phyloP scores from a whole-genome alignment of 1,140 invertebrate genomes.

The Lasioglossum baleicum region DNA sequence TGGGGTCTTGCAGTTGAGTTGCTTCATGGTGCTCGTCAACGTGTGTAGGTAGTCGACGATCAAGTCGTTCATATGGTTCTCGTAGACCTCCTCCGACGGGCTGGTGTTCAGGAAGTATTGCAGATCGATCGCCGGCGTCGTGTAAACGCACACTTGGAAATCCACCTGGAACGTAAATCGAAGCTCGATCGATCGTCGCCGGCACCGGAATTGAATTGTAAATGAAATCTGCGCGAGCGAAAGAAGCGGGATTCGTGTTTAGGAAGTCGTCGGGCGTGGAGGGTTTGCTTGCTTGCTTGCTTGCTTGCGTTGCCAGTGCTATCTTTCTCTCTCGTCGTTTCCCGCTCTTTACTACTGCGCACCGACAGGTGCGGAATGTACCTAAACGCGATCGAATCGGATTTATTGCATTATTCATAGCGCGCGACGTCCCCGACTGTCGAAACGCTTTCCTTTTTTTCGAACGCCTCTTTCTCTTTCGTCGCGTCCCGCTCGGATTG shows the following conservation, averaged over 20 bases:
- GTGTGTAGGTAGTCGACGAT: slow-evolving; percentile 74
- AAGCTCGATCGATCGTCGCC: slow-evolving; percentile 20
- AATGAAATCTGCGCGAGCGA: slow-evolving; percentile 58
- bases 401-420: slow-evolving; percentile 70
- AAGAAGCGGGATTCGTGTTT: slow-evolving; percentile 60
- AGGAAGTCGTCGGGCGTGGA: slow-evolving; percentile 60
- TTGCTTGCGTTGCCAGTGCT: too few relatives aligned
- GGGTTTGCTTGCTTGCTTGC: slow-evolving; percentile 34
- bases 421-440: slow-evolving; percentile 31
- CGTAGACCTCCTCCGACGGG: slow-evolving; percentile 59
- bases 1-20: slow-evolving; percentile 69
- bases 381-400: slow-evolving; percentile 51
- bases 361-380: slow-evolving; percentile 43
- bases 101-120: slow-evolving; percentile 80
- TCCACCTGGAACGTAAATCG: slow-evolving; percentile 77
- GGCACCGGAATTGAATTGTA: slow-evolving; percentile 62
- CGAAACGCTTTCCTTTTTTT: neutral
- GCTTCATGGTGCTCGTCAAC: slow-evolving; percentile 70
- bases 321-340: neutral
- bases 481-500: neutral
- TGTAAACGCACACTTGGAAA: slow-evolving; percentile 78
- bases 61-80: slow-evolving; percentile 70
- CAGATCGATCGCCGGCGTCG: slow-evolving; percentile 79
- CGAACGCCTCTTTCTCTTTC: neutral
- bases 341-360: slow-evolving; percentile 5